Evolutionary conservation across 1,140 invertebrate genomes (phyloP).

Genomic region (Latrodectus geometricus): DNA sequence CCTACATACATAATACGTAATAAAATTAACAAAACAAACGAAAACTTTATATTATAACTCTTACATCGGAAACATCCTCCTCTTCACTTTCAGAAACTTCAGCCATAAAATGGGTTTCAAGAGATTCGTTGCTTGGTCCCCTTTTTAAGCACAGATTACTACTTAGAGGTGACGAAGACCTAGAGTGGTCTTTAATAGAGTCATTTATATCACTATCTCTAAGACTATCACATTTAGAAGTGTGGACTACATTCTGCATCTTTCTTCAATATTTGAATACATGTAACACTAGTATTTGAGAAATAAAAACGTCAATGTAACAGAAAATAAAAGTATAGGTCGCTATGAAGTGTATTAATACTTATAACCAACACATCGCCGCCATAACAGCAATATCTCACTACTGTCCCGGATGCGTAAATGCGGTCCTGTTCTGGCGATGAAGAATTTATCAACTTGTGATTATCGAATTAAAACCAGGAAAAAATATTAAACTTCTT

Average conservation of each 20-base stretch:
- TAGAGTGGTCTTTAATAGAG: constrained; percentile 64
- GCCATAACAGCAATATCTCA: constrained; percentile 61
- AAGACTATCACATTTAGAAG: constrained; percentile 77
- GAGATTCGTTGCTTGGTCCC: constrained; percentile 78
- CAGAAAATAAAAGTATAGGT: constrained; percentile 31
- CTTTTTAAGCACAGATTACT: constrained; percentile 65
- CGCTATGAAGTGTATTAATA: constrained; percentile 31
- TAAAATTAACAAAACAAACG: constrained; percentile 6
- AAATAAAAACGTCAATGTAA: constrained; percentile 19
- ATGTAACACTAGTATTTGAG: constrained; percentile 31
- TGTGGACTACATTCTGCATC: constrained; percentile 90
- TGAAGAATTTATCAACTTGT: constrained; percentile 41
- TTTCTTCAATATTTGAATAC: constrained; percentile 66
- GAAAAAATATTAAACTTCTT: too few species aligned
- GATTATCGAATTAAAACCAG: constrained; percentile 3
- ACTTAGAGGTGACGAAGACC: constrained; percentile 63
- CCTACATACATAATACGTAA: constrained; percentile 54
- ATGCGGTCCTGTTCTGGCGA: constrained; percentile 50
- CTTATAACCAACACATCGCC: constrained; percentile 55
- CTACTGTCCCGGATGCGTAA: constrained; percentile 58
- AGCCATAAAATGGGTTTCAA: constrained; percentile 84
- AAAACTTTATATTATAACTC: constrained; percentile 2
- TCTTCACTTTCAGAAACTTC: constrained; percentile 92
- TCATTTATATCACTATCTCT: constrained; percentile 71
- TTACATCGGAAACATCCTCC: constrained; percentile 91